phyloP scores from a whole-genome alignment of 2,113 vertebrate species.

The Fukomys damarensis region DNA sequence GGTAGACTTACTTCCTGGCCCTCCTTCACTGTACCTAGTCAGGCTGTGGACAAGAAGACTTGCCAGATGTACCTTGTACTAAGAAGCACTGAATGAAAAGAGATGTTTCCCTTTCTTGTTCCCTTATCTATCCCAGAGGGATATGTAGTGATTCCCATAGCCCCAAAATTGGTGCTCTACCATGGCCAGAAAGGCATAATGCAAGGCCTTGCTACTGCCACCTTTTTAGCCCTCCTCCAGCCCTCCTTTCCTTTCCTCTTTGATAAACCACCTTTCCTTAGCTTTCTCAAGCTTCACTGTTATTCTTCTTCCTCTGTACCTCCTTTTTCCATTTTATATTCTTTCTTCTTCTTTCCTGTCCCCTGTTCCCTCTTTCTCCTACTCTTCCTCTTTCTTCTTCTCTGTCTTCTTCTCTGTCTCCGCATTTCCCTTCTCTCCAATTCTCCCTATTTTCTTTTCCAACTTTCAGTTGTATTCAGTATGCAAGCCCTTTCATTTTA shows the following conservation, averaged over 20 bases:
- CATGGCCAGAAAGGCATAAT: not conserved
- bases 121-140: not conserved
- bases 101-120: not conserved
- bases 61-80: not conserved
- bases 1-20: conserved; percentile 86
- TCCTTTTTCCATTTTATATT: not conserved
- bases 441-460: not conserved
- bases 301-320: not conserved
- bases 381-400: not conserved
- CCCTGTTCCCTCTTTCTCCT: not conserved
- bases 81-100: not conserved
- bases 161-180: not conserved
- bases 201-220: not conserved
- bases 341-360: not conserved
- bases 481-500: conserved; percentile 14
- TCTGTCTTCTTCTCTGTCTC: no score
- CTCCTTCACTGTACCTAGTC: not conserved
- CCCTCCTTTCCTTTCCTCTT: not conserved
- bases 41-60: not conserved
- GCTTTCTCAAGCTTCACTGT: not conserved
- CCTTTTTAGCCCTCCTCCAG: not conserved
- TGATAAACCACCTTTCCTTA: not conserved
- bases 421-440: not conserved
- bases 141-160: not conserved
- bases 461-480: not conserved